Base-by-base conservation (phyloP, 2,888 invertebrate genomes). In the Dendrolimus pini region DNA sequence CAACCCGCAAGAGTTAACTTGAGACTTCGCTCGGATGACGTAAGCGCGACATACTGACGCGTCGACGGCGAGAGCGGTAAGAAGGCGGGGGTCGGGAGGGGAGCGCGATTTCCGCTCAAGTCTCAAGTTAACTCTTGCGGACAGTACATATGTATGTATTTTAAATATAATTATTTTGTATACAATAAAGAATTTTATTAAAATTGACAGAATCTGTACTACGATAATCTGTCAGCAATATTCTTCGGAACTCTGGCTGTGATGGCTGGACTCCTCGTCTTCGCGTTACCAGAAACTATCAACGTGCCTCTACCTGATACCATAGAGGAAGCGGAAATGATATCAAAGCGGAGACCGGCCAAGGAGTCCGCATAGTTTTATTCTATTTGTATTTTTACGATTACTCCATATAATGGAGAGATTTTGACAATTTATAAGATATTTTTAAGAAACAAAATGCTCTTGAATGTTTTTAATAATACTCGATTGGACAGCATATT, bases 221-320 rank as follows among this genome's bases (percentile, higher is more conserved):
- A 87, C 71, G 80, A 86, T 57, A 85, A 85, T 54, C 73, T 91
- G 55, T 94, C 94, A 3, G 82, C 93, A n/a, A 89, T 93, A 70
- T 85, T 93, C 69, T 94, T 94, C 72, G 92, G 93, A 0, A 75
- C 80, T 41, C 76, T 92, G 64, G 92, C 93, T 0, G 72, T 92
- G 9, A 65, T 84, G 3, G 92, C 93, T 61, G 93, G 93, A 56
- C 66, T 85, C 0, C 70, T 93, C 14, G 91, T 93, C 3, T 85
- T 93, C 60, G 83, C 89, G 0, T 83, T 94, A n/a, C 94, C 94
- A 1, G 94, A 94, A 74, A 94, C 94, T 7, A 89, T 93, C 61
- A 92, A 93, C 66, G 76, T 89, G 7, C 84, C 91, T 1, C 75
- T 94, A 9, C 94, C 94, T 7, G 92, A 93, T 61, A 92, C 93